Percentiles rank a stretch among this genome's conserved stretches.
phyloP scores from a whole-genome alignment of 2,113 vertebrate genomes.

The Nestor notabilis region DNA sequence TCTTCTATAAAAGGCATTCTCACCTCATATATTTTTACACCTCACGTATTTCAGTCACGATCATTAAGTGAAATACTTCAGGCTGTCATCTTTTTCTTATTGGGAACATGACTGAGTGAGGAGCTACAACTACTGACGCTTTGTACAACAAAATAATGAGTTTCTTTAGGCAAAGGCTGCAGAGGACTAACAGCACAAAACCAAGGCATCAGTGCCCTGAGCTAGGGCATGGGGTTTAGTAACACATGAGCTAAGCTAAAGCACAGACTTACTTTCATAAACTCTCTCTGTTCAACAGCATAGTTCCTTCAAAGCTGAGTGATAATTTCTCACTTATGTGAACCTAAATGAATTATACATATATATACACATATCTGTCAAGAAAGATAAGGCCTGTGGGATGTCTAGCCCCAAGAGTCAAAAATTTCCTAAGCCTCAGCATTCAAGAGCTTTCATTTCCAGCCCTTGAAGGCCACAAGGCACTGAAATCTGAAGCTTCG shows the following conservation, averaged over 20 bases:
- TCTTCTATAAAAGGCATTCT: not conserved
- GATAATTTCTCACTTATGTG: not conserved
- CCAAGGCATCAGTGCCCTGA: not conserved
- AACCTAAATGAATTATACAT: not conserved
- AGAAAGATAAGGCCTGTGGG: not conserved
- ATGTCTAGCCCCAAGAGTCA: not conserved
- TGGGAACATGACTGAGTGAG: not conserved
- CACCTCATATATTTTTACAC: not conserved
- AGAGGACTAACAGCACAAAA: not conserved
- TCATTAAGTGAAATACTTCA: not conserved
- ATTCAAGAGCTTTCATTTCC: not conserved
- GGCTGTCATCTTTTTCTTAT: not conserved
- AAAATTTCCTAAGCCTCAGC: not conserved
- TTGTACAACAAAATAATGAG: not conserved
- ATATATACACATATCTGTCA: not conserved
- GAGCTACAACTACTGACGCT: not conserved
- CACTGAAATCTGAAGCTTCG: not conserved
- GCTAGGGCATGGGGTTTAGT: not conserved
- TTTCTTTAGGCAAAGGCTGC: not conserved
- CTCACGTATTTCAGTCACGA: too few species aligned
- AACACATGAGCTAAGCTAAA: not conserved
- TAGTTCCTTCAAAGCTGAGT: not conserved
- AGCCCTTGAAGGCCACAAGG: not conserved
- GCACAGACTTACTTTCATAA: not conserved
- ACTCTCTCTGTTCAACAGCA: not conserved